Percentiles rank a stretch among this genome's conserved stretches.
Evolutionary conservation across 2,888 invertebrate species (phyloP).

Genomic region (Lasioglossum lativentre): DNA sequence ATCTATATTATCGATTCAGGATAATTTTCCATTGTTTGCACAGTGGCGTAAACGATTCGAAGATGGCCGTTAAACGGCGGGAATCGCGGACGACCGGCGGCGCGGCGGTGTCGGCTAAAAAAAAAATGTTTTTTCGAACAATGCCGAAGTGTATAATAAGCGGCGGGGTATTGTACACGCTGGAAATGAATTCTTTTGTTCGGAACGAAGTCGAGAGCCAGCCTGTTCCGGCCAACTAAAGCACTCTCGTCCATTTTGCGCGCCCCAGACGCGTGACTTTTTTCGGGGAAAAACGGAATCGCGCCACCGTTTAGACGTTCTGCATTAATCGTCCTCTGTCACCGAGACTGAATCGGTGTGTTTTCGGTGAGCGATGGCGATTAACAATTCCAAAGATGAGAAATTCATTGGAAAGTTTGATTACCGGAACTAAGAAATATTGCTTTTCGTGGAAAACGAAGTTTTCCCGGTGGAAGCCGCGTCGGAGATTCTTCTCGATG

Average conservation of each 20-base stretch:
- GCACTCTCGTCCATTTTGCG: neutral
- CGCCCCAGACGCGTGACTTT: neutral
- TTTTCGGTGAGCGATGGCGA: neutral
- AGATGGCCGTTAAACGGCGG: conserved; percentile 1
- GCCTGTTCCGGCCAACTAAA: conserved; percentile 31
- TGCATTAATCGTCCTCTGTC: too few relatives aligned
- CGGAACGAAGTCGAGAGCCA: conserved; percentile 33
- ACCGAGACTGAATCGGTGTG: too few relatives aligned
- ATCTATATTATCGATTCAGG: neutral
- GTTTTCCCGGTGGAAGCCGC: neutral
- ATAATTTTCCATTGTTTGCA: neutral
- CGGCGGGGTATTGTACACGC: conserved; percentile 35
- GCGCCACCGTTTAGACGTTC: too few relatives aligned
- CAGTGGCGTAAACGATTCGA: neutral
- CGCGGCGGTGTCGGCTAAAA: neutral
- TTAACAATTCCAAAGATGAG: neutral
- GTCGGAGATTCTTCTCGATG: neutral
- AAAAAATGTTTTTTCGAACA: conserved; percentile 35
- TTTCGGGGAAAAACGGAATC: neutral
- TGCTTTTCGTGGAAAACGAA: neutral
- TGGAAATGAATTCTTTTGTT: conserved; percentile 54
- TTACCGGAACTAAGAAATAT: neutral
- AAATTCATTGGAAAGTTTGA: neutral
- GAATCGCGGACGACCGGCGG: conserved; percentile 16
- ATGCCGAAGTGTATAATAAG: conserved; percentile 50